phyloP scores from a whole-genome alignment of 2,888 invertebrate species.

The Catonia carolina region DNA sequence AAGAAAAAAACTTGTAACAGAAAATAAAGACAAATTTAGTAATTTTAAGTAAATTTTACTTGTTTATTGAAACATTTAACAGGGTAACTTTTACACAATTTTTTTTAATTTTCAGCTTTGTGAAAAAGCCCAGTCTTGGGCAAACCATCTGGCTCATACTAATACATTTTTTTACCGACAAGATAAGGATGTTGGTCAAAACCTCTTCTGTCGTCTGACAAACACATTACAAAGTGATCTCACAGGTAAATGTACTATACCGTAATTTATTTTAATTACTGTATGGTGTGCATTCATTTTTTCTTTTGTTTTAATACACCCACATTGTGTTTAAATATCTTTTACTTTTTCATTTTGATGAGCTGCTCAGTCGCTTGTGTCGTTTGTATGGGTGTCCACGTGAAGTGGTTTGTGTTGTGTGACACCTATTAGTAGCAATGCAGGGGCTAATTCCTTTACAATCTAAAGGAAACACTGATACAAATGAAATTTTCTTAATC shows the following conservation, averaged over 20 bases:
- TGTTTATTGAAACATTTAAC: too few relatives aligned
- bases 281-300: background rate
- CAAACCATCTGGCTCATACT: slow-evolving; percentile 75
- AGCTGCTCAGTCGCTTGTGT: too few relatives aligned
- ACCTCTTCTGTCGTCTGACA: slow-evolving; percentile 66
- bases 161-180: slow-evolving; percentile 68
- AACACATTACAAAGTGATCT: slow-evolving; percentile 61
- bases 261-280: background rate
- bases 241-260: slow-evolving; percentile 54
- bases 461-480: too few relatives aligned
- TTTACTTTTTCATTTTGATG: background rate
- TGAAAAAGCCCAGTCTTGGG: slow-evolving; percentile 79
- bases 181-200: slow-evolving; percentile 71
- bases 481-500: too few relatives aligned
- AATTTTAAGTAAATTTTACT: too few relatives aligned
- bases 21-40: too few relatives aligned
- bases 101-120: slow-evolving; percentile 57
- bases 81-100: too few relatives aligned
- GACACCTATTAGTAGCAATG: too few relatives aligned
- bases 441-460: too few relatives aligned
- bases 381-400: too few relatives aligned
- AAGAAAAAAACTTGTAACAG: too few relatives aligned
- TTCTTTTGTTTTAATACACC: background rate
- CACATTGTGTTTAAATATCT: background rate
- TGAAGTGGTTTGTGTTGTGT: too few relatives aligned